Evolutionary conservation across 2,888 invertebrate genomes (phyloP), one percentile per base, ranked within the genome.

Genomic region (Eupithecia exiguata): DNA sequence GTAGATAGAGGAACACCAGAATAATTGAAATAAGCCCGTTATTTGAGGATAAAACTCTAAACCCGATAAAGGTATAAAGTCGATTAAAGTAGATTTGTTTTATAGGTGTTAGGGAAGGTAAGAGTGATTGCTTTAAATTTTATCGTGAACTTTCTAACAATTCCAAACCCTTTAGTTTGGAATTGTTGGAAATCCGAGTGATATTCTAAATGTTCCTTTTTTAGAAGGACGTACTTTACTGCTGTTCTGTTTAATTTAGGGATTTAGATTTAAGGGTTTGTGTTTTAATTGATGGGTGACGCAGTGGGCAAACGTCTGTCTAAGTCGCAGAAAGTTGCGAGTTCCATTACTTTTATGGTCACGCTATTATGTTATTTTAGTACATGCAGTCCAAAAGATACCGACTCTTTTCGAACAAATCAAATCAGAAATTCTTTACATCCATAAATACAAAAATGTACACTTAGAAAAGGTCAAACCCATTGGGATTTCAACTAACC

Each of bases 1-100:
- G 16, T 6, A 49, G 10, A 53, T 7, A 53, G 4, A n/a, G 21
- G 21, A 53, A 35, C 2, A 7, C 9, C 12, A 1, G 1, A 35
- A 7, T 35, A 35, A 16, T 62, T 62, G 30, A 62, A 62, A 62
- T 62, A 25, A 40, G 18, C 18, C 9, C 21, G 5, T n/a, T n/a
- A 80, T 76, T 70, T 84, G 76, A 75, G 74, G 82, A 84, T 85
- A 86, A 87, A 73, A 79, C 77, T 68, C 73, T 76, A 87, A 87
- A 90, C 88, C 87, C 84, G 84, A 85, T 87, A 87, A 89, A 88
- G 85, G 82, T 84, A 84, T 86, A 84, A 82, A 84, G 81, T 81
- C 82, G 81, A 84, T 84, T 86, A 84, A 70, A 70, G 63, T 58
- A 53, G 77, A 80, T 82, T 85, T 82, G 82, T 83, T 84, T 80